A percentile compares a stretch with the other conserved stretches of the same genome.
These are phyloP conservation scores for Parotocinclus haroldoi DNA, from an alignment of 2,797 vertebrate genomes.

Conservation along the genomic window DNA sequence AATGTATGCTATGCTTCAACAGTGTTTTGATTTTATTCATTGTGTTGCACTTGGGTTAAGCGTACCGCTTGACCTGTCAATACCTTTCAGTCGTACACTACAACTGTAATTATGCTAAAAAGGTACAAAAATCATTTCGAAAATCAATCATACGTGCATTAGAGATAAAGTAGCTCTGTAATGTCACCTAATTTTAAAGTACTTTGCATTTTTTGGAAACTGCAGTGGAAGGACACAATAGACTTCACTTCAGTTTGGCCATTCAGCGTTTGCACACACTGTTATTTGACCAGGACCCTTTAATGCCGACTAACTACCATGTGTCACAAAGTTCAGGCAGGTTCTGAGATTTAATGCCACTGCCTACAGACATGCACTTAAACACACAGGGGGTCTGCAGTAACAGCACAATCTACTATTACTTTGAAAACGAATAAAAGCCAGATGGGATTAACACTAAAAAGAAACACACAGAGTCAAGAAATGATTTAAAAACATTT, in stretches of 20 bases:
- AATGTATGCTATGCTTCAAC: too few relatives aligned
- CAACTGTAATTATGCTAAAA: too few relatives aligned
- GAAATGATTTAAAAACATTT: too few relatives aligned
- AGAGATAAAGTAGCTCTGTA: not conserved
- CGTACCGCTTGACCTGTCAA: too few relatives aligned
- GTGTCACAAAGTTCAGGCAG: conserved; percentile 27
- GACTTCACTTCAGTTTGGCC: conserved; percentile 13
- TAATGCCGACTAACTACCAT: conserved; percentile 14
- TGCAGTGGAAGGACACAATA: conserved; percentile 1
- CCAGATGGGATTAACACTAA: conserved; percentile 22
- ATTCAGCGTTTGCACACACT: conserved; percentile 20
- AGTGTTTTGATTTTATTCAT: too few relatives aligned
- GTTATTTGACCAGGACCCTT: conserved; percentile 20
- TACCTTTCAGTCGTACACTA: too few relatives aligned
- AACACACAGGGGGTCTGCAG: conserved; percentile 25
- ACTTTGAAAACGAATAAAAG: conserved; percentile 22
- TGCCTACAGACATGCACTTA: conserved; percentile 28
- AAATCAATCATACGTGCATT: not conserved
- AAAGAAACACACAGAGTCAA: conserved; percentile 15
- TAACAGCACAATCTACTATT: conserved; percentile 28
- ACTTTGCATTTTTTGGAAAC: not conserved
- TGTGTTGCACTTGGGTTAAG: too few relatives aligned
- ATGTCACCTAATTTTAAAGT: not conserved
- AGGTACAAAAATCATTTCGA: too few relatives aligned
- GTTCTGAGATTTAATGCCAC: conserved; percentile 30